Base-by-base conservation (phyloP, 2,797 vertebrate genomes). In the Myotis pilosus region DNA sequence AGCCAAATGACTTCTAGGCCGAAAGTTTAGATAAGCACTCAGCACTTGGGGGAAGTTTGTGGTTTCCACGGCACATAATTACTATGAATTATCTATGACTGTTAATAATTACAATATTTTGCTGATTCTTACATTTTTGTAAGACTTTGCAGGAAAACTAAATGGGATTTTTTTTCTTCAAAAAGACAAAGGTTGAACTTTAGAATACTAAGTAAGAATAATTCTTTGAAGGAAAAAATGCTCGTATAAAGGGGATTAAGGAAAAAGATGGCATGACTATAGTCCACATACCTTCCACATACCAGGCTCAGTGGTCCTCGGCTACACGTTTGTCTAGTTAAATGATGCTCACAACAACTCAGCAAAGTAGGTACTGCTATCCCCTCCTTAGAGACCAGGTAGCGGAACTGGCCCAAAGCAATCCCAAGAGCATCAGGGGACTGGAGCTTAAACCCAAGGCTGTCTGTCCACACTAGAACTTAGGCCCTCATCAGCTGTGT, bases 91-190 rank as follows among this genome's bases (percentile, higher is more conserved):
- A 80, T 94, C n/a, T 85, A 44, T 20, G 30, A 51, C 41, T 81
- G 80, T 44, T 92, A 76, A 80, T 94, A 60, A 93, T 69, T 68
- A 80, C 17, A 75, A 55, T 78, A 79, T 94, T 30, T 69, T 89
- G 53, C 15, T 90, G 30, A 92, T 33, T 60, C 41, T 92, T 57
- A 53, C 55, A 92, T 72, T 94, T 96, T 92, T 80, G 17, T 72
- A 76, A 86, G n/a, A 25, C 30, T 89, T 86, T 89, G n/a, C 85
- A 76, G 19, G n/a, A 86, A 85, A 92, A 47, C 11, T 7, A 83
- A 89, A 86, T 25, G 41, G 51, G 23, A 28, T 38, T 12, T 57
- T 41, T 44, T 44, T 72, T 84, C 20, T 64, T 49, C 15, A 20
- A 74, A 93, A 78, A 71, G 38, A 71, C 53, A 72, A 94, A 74